Evolutionary conservation across 2,797 vertebrate genomes (phyloP), one percentile per base, ranked within the genome.

Genomic region (Coreius guichenoti): DNA sequence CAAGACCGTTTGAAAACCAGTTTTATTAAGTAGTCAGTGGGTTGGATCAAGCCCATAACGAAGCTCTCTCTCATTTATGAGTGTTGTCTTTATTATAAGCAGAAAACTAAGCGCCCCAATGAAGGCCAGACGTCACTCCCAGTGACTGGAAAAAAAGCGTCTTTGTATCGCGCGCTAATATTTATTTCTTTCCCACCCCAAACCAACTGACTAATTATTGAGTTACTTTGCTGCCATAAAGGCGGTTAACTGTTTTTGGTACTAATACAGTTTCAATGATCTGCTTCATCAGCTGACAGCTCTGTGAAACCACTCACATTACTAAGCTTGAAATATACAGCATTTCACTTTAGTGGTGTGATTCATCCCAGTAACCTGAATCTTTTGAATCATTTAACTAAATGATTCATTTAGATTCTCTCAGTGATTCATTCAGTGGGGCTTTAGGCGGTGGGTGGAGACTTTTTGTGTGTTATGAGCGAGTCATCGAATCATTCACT

Each of bases 101-200:
- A 73, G 9, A 45, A 82, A 58, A 23, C 4, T 45, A 33, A 61
- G 45, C 17, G 36, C 49, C 3, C n/a, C 13, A 29, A 1, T 7
- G 36, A 73, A 63, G 69, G 54, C 14, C 26, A 61, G 13, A 47
- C 54, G 19, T 45, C 3, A 72, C 56, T 61, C 33, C 2, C 51
- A 36, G 36, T 63, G 23, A 51, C 31, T 12, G 47, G 49, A 13
- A 47, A 61, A 54, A 73, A 54, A 6, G 31, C 43, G 63, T 56
- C 89, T 82, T 88, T 90, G 90, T 90, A 77, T 80, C 75, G 54
- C 49, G 54, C 74, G 51, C 54, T 58, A 43, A 61, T 78, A 47
- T 56, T 78, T 56, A 6, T 56, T 31, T 67, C 6, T 43, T 8
- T 43, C 0, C 43, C 26, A 9, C 7, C 43, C 4, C 31, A 17